Evolutionary conservation across 2,113 vertebrate species (phyloP), one percentile per base, ranked within the genome.

Genomic region (Psilopsiagon aurifrons): DNA sequence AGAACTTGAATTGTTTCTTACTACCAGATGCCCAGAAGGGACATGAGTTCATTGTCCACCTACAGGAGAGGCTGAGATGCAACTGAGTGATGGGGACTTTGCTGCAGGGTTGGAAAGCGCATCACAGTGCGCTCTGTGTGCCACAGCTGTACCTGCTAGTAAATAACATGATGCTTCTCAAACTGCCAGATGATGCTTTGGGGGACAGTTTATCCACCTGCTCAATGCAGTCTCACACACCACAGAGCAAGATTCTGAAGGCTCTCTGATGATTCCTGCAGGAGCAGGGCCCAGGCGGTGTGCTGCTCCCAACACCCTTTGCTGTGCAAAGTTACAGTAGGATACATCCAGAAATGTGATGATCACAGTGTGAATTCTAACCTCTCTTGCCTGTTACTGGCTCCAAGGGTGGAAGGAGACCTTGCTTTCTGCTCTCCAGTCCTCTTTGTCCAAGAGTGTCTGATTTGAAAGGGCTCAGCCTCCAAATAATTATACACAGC

Each of bases 241-340:
- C 16, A 10, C 39, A 25, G 62, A 9, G 44, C 14, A 31, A 17
- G 76, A 7, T 33, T 44, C 37, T 35, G 57, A 33, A 70, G 68
- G 49, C 18, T 39, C 10, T 31, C 43, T 27, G 11, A 43, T 10
- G 20, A 29, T 15, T 19, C 64, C 43, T 31, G 25, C n/a, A 22
- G 18, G 60, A 66, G 59, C 37, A 9, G 81, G 46, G 14, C 35
- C 67, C 1, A 1, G 55, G 77, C 3, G 1, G 7, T 3, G 0
- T 17, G 22, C 35, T 55, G 27, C 10, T 85, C 35, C 60, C 2
- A 2, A 43, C 29, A 19, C n/a, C 27, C 55, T 29, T 51, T 23
- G 55, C 49, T 28, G 0, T 19, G 33, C 17, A 17, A 15, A n/a
- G 29, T 25, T 31, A 17, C 19, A 31, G 54, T 3, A 13, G 47